Percentiles rank a stretch among this genome's conserved stretches.
Evolutionary conservation across 2,113 vertebrate genomes (phyloP).

Genomic region (Hassar affinis): DNA sequence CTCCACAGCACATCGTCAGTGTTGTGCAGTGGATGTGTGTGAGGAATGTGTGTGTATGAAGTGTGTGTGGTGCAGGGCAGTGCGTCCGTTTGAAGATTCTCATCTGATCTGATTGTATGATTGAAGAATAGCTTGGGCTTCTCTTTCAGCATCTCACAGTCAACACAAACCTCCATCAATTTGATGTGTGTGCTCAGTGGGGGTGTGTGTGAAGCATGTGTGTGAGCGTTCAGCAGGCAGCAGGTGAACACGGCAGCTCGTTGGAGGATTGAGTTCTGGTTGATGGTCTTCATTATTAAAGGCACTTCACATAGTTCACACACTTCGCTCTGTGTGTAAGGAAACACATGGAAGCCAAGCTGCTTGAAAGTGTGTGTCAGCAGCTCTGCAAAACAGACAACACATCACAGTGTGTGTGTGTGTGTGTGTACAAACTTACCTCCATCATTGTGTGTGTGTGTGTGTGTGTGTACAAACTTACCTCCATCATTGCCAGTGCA

Average conservation of each 20-base stretch:
- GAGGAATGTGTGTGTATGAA: background rate
- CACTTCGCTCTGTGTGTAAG: constrained; percentile 47
- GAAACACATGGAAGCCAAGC: constrained; percentile 64
- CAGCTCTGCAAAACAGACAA: constrained; percentile 59
- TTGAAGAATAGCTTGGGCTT: constrained; percentile 83
- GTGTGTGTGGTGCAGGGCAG: background rate
- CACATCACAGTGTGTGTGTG: background rate
- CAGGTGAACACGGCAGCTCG: constrained; percentile 72
- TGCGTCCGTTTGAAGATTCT: constrained; percentile 63
- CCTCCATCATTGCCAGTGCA: constrained; percentile 75
- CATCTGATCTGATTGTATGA: constrained; percentile 72
- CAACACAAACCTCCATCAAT: constrained; percentile 69
- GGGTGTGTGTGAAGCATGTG: constrained; percentile 62
- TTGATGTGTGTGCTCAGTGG: constrained; percentile 70
- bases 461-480: constrained; percentile 57
- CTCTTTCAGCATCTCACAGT: constrained; percentile 70
- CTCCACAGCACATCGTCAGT: constrained; percentile 81
- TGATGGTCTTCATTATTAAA: constrained; percentile 54
- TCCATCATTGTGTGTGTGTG: too few relatives aligned
- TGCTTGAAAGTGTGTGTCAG: constrained; percentile 67
- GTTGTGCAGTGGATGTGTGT: constrained; percentile 56
- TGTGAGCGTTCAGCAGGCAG: constrained; percentile 68
- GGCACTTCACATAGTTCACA: constrained; percentile 42
- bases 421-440: too few relatives aligned
- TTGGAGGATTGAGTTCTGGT: constrained; percentile 59